These are phyloP conservation scores for Ectemnius lituratus DNA, from an alignment of 2,888 invertebrate genomes.

Conservation along the genomic window DNA sequence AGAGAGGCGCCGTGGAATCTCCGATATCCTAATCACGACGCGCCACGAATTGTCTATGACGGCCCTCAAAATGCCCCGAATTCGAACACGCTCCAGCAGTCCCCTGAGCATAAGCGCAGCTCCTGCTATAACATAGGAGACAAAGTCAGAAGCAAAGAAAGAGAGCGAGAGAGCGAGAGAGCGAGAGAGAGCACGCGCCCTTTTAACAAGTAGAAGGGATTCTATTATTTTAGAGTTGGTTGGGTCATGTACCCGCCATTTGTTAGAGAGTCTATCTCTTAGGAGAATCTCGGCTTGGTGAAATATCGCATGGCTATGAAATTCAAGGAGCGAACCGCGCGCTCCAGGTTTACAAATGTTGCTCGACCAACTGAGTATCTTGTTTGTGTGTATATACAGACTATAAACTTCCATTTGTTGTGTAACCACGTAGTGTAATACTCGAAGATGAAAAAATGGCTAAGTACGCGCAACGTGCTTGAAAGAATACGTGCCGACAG, in stretches of 20 bases:
- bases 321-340: not conserved
- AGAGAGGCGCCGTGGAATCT: slow-evolving; percentile 9
- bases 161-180: too few relatives aligned
- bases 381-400: too few relatives aligned
- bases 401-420: too few relatives aligned
- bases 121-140: not conserved
- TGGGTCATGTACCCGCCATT: slow-evolving; percentile 10
- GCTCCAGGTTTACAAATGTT: not conserved
- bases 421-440: too few relatives aligned
- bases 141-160: too few relatives aligned
- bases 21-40: slow-evolving; percentile 10
- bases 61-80: slow-evolving; percentile 2
- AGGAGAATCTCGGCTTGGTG: slow-evolving; percentile 7
- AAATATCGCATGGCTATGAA: slow-evolving; percentile 10
- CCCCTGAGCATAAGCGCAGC: not conserved
- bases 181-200: too few relatives aligned
- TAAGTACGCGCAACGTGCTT: not conserved
- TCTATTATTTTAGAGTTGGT: slow-evolving; percentile 8
- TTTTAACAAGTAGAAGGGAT: not conserved
- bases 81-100: not conserved
- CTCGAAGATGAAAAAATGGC: slow-evolving; percentile 12
- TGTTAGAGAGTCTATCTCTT: slow-evolving; percentile 10
- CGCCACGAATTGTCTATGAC: not conserved
- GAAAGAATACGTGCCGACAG: not conserved
- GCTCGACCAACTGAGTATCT: not conserved